Conservation (phyloP, 2,888 invertebrate genomes). For the Perithous albicinctus region DNA sequence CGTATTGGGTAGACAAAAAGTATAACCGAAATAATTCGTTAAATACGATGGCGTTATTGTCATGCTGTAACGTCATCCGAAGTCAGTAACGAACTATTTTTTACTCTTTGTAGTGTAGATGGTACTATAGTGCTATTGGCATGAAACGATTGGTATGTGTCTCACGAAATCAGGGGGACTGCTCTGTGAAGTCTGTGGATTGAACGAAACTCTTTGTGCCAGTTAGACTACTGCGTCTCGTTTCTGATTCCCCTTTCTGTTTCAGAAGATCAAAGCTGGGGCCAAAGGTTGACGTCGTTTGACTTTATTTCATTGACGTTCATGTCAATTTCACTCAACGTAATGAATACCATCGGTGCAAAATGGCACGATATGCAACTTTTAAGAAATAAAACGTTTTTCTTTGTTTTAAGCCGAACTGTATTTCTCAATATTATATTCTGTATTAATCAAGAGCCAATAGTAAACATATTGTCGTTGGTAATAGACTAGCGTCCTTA, state of each 20-base stretch:
- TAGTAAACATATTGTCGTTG: not conserved
- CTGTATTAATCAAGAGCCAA: not conserved
- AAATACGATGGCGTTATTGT: conserved; percentile 55
- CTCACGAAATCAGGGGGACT: conserved; percentile 66
- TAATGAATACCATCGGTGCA: not conserved
- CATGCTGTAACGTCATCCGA: conserved; percentile 39
- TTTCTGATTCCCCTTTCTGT: conserved; percentile 69
- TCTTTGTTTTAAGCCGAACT: not conserved
- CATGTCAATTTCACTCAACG: not conserved
- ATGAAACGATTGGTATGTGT: conserved; percentile 62
- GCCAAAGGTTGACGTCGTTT: conserved; percentile 48
- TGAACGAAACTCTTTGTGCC: conserved; percentile 73
- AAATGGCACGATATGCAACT: not conserved
- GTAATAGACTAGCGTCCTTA: not conserved
- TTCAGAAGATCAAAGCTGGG: conserved; percentile 76
- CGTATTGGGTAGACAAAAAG: not conserved
- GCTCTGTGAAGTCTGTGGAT: conserved; percentile 58
- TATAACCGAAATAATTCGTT: not conserved
- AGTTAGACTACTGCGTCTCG: conserved; percentile 72
- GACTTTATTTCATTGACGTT: conserved; percentile 24
- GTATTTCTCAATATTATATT: not conserved
- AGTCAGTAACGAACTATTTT: conserved; percentile 77
- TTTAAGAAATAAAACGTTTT: not conserved
- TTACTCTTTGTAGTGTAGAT: not conserved
- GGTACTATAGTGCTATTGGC: not conserved